Evolutionary conservation across 1,140 invertebrate genomes (phyloP).

Genomic region (Helicorthomorpha holstii): DNA sequence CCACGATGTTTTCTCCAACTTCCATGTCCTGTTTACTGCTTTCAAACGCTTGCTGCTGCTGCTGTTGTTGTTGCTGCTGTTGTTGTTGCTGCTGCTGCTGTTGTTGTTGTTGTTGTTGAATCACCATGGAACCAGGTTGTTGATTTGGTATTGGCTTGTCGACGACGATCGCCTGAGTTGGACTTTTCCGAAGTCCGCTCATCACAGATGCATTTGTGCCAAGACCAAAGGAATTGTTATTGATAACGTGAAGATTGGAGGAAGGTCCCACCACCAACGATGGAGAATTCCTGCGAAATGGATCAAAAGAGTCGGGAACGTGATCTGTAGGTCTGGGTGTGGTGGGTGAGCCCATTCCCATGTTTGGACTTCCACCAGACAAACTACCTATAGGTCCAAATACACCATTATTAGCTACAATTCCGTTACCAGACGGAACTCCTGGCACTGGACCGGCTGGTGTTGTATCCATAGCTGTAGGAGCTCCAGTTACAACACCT

Average conservation of each 20-base stretch:
- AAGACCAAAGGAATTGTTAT: slow-evolving; percentile 60
- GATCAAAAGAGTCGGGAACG: slow-evolving; percentile 36
- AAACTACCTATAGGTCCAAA: slow-evolving; percentile 52
- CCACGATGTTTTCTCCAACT: slow-evolving; percentile 58
- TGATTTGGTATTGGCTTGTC: slow-evolving; percentile 19
- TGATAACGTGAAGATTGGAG: slow-evolving; percentile 33
- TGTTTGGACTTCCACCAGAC: slow-evolving; percentile 5
- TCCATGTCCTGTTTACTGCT: slow-evolving; percentile 4
- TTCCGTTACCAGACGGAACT: slow-evolving; percentile 28
- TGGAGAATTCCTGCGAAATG: slow-evolving; percentile 40
- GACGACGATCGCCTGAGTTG: slow-evolving; percentile 50
- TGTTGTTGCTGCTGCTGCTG: too few relatives aligned
- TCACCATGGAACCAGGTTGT: neutral
- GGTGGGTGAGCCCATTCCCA: slow-evolving; percentile 13
- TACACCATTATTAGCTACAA: slow-evolving; percentile 32
- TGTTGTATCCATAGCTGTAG: slow-evolving; percentile 12
- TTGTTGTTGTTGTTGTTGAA: too few relatives aligned
- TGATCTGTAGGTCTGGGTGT: slow-evolving; percentile 14
- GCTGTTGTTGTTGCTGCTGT: too few relatives aligned
- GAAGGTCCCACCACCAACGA: slow-evolving; percentile 23
- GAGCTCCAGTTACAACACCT: slow-evolving; percentile 12
- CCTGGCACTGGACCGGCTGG: slow-evolving; percentile 24
- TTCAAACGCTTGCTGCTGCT: neutral
- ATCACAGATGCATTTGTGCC: slow-evolving; percentile 34
- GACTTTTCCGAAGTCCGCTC: slow-evolving; percentile 57